Evolutionary conservation across 2,888 invertebrate species (phyloP), one percentile per base, ranked within the genome.

Genomic region (Tipula lateralis): DNA sequence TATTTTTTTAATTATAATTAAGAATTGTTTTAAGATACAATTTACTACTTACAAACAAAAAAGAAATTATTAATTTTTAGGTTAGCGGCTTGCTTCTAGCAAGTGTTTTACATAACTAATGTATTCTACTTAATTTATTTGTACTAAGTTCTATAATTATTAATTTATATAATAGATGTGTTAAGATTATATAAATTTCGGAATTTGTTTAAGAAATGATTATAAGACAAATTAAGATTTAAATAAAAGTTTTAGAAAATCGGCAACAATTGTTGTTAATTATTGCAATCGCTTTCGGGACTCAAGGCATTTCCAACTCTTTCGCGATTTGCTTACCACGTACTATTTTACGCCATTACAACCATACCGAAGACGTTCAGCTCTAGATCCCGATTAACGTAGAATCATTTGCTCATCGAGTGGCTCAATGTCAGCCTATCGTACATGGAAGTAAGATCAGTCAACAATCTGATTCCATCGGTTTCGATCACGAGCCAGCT

Each of bases 101-200:
- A 24, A 24, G 7, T 44, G 0, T 12, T n/a, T 24, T 66, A 19
- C 66, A 66, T 19, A 66, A 66, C 24, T 66, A 24, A 66, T 66
- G 24, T 66, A 66, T 66, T 66, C 66, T 66, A 66, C 66, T 66
- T 66, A 66, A 66, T 66, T 66, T 50, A 50, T 50, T 50, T 50
- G 44, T 66, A 66, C 24, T 66, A 66, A 44, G 44, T 44, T 16
- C 19, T 16, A 16, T 44, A 44, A 44, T 44, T 44, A 36, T 9
- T 44, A 44, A 44, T 44, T 44, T 44, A 44, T 4, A 36, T n/a
- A 7, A 16, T 44, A 9, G n/a, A n/a, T n/a, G n/a, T n/a, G n/a
- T n/a, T 16, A 44, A 66, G 66, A 66, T 24, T 66, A 66, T 66
- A 19, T 24, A 66, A 24, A 66, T 66, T 66, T 66, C 66, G 19